Base-by-base conservation (phyloP, 2,797 vertebrate species). In the Malacoctenus gilli region DNA sequence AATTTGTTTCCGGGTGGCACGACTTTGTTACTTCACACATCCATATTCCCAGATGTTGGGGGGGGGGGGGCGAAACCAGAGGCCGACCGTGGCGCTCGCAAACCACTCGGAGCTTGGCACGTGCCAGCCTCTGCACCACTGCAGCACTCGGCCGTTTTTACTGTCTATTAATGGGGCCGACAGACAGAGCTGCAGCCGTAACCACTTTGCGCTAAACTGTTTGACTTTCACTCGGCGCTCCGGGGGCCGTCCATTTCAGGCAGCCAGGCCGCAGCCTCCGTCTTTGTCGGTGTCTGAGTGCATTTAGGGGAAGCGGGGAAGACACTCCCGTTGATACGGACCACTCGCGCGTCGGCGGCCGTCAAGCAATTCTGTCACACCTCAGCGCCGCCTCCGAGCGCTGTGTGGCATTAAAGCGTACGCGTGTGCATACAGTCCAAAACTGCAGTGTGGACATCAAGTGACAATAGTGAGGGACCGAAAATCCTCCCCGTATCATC, bases 231-330 rank as follows among this genome's bases (percentile, higher is more conserved):
- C 57, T 56, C 57, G 3, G 60, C 25, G 11, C 73, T 63, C 67
- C 62, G 64, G 50, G 42, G 56, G 56, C 78, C 80, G 77, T 79
- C 79, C 64, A 36, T 82, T 78, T 75, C 51, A 65, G 63, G 48
- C 74, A 81, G 68, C 79, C 79, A 80, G 46, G 59, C 46, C 20
- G 72, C 59, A 72, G 80, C 56, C 38, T 70, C 59, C 13, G 40
- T 82, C 77, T 85, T 72, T 82, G 79, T 83, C 68, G 82, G 59
- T 74, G 76, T 82, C 70, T 72, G 65, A 73, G 54, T 53, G 16
- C 67, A 72, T 86, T 80, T 77, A 73, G 55, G 50, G 43, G 61
- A 65, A 68, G 72, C 55, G 57, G 59, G 57, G 50, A 68, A 79
- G 71, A 75, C 61, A 55, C 62, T 72, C 79, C 51, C 65, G 74